Percentiles rank a stretch among this genome's conserved stretches.
Evolutionary conservation across 2,797 vertebrate species (phyloP).

Genomic region (Rhinoraja longicauda): DNA sequence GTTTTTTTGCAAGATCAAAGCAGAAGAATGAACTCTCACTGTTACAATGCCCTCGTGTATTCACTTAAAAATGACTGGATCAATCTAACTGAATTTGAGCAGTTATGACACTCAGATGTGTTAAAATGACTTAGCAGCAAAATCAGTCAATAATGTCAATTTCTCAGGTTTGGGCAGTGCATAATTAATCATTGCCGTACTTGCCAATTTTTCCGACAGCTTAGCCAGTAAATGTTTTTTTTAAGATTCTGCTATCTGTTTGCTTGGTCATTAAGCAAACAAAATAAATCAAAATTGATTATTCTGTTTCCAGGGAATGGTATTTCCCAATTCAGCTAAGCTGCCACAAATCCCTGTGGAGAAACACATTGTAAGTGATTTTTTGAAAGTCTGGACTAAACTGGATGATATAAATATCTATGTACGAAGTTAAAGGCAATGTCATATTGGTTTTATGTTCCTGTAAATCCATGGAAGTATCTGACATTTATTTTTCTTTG

Average conservation of each 20-base stretch:
- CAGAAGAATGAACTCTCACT: not conserved
- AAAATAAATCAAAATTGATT: not conserved
- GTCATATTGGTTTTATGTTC: not conserved
- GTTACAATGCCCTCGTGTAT: not conserved
- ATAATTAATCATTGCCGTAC: not conserved
- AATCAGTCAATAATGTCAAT: not conserved
- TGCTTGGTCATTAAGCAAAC: not conserved
- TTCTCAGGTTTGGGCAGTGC: not conserved
- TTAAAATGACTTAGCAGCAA: not conserved
- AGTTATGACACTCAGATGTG: not conserved
- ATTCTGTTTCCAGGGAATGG: not conserved
- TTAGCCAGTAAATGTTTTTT: not conserved
- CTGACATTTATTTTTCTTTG: not conserved
- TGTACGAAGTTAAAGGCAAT: not conserved
- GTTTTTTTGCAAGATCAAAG: too few species aligned
- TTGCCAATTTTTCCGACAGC: not conserved
- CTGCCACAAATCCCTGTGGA: not conserved
- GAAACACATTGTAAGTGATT: not conserved
- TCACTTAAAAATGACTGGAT: not conserved
- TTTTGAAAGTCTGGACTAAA: not conserved
- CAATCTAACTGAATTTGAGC: not conserved
- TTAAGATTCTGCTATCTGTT: not conserved
- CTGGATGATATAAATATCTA: not conserved
- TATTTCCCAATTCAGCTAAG: not conserved
- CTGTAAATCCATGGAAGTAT: not conserved